Evolutionary conservation across 2,888 invertebrate genomes (phyloP).

Genomic region (Phengaris alcon): DNA sequence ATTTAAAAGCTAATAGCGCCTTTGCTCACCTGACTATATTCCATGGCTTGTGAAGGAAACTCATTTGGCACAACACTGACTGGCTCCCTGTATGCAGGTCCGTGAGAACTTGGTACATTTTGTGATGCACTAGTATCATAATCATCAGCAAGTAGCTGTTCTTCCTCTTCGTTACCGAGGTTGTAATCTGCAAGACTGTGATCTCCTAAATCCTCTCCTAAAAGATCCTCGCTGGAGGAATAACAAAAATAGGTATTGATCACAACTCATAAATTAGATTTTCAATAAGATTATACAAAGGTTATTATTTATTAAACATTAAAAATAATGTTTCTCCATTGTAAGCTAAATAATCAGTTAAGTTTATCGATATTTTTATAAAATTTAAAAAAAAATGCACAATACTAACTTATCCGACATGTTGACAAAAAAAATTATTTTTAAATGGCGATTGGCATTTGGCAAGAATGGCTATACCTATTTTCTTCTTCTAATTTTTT

Average conservation of each 20-base stretch:
- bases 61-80: conserved; percentile 53
- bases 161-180: conserved; percentile 74
- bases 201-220: conserved; percentile 73
- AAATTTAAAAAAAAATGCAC: conserved; percentile 29
- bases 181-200: conserved; percentile 74
- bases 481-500: neutral
- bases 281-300: neutral
- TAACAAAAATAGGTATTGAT: conserved; percentile 35
- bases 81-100: conserved; percentile 48
- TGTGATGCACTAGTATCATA: conserved; percentile 61
- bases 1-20: neutral
- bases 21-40: conserved; percentile 53
- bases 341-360: neutral
- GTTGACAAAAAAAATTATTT: conserved; percentile 52
- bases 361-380: neutral
- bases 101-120: conserved; percentile 61
- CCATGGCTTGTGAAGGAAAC: conserved; percentile 52
- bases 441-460: conserved; percentile 5
- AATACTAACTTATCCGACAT: conserved; percentile 76
- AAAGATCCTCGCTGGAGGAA: conserved; percentile 69
- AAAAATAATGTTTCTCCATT: neutral
- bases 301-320: neutral
- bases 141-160: conserved; percentile 71
- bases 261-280: neutral
- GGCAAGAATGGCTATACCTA: neutral